These are phyloP conservation scores for Anguilla megastoma DNA, from an alignment of 2,797 vertebrate species.

Conservation along the genomic window DNA sequence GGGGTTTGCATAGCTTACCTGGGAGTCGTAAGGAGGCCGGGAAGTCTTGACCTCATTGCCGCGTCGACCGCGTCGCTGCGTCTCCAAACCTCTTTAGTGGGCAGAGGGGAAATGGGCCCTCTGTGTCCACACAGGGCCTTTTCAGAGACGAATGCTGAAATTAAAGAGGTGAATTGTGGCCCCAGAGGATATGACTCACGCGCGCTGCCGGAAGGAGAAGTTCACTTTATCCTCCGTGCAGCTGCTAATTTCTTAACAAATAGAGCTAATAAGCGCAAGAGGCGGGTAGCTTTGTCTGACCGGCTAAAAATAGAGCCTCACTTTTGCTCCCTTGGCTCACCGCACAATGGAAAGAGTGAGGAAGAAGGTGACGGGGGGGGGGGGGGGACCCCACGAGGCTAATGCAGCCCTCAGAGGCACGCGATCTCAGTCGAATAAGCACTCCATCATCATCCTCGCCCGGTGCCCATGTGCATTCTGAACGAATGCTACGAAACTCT, in stretches of 20 bases:
- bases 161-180: conserved; percentile 24
- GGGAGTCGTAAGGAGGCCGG: background rate
- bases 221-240: conserved; percentile 27
- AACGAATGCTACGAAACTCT: background rate
- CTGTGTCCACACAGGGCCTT: background rate
- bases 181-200: conserved; percentile 44
- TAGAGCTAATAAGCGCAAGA: conserved; percentile 32
- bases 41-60: background rate
- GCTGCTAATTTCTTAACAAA: conserved; percentile 39
- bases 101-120: background rate
- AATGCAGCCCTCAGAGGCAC: background rate
- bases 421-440: background rate
- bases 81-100: background rate
- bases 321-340: background rate
- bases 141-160: conserved; percentile 19
- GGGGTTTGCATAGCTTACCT: background rate
- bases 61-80: background rate
- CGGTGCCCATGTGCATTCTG: background rate
- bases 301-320: conserved; percentile 42
- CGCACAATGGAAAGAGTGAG: conserved; percentile 1
- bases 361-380: background rate
- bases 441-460: background rate
- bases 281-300: conserved; percentile 4
- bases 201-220: conserved; percentile 34
- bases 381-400: background rate